These are phyloP conservation scores for Manis crassicaudata DNA, from an alignment of 2,797 vertebrate species.

Conservation along the genomic window DNA sequence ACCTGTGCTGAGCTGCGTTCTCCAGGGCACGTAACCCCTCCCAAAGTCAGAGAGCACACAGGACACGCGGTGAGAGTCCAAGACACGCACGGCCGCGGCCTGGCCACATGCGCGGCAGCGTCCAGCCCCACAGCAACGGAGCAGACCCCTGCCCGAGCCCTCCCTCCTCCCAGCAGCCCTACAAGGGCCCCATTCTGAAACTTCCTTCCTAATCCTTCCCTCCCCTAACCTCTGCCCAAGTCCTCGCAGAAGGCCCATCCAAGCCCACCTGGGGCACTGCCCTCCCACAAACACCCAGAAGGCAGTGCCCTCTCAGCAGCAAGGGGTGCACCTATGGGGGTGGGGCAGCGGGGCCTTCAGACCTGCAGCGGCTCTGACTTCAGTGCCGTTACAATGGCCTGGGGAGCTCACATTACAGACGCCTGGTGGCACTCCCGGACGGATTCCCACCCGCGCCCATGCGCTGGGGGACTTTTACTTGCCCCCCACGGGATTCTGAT, in stretches of 20 bases:
- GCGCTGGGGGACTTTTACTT: not conserved
- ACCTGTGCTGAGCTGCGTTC: not conserved
- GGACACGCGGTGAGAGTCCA: not conserved
- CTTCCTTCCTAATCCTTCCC: not conserved
- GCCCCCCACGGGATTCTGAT: accelerated
- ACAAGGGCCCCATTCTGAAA: not conserved
- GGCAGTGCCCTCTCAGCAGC: not conserved
- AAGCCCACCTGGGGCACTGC: not conserved
- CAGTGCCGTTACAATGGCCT: not conserved
- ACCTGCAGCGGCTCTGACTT: not conserved
- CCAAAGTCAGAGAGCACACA: not conserved
- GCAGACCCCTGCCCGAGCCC: not conserved
- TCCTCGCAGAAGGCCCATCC: not conserved
- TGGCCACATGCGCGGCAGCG: not conserved
- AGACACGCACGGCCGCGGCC: accelerated
- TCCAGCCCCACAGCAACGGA: not conserved
- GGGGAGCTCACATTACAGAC: not conserved
- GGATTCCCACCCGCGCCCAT: not conserved
- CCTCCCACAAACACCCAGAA: not conserved
- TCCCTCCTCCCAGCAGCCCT: not conserved
- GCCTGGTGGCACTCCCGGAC: not conserved
- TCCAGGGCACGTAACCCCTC: not conserved
- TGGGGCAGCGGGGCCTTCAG: accelerated
- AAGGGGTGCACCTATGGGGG: not conserved
- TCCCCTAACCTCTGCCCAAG: not conserved